A percentile compares a stretch with the other conserved stretches of the same genome.
These are phyloP conservation scores for Ips typographus DNA, from an alignment of 1,140 invertebrate genomes.

Conservation along the genomic window DNA sequence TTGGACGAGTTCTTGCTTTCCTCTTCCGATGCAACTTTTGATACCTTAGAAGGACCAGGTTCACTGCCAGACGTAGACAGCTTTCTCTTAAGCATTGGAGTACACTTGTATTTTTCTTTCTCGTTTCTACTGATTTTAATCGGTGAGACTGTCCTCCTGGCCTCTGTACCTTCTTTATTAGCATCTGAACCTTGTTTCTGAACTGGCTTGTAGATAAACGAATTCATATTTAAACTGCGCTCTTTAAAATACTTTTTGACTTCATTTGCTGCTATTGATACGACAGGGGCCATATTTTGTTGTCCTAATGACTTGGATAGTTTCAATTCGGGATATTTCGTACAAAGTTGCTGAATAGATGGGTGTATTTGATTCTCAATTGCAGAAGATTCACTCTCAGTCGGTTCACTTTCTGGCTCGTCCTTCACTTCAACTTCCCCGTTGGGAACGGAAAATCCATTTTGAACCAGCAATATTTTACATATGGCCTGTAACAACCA, in stretches of 20 bases:
- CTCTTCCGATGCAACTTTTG: no score
- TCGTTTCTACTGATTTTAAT: constrained; percentile 20
- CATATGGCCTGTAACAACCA: no score
- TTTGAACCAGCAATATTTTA: no score
- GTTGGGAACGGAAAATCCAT: no score
- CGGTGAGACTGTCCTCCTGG: constrained; percentile 14
- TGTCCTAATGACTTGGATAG: constrained; percentile 16
- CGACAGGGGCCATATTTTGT: constrained; percentile 13
- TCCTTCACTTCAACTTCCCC: no score
- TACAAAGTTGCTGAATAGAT: constrained; percentile 14
- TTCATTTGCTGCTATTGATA: background rate
- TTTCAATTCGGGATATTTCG: constrained; percentile 21
- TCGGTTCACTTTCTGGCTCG: background rate
- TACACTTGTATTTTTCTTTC: background rate
- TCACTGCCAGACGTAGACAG: background rate
- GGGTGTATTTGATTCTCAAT: constrained; percentile 17
- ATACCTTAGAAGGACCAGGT: no score
- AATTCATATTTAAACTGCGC: constrained; percentile 26
- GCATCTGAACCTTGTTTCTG: background rate
- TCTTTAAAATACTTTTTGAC: constrained; percentile 31
- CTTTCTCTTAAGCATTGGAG: background rate
- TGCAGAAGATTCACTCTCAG: constrained; percentile 2
- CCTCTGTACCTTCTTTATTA: constrained; percentile 3
- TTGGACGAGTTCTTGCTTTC: no score
- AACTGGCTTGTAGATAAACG: constrained; percentile 4